These are phyloP conservation scores for Psittacus erithacus DNA, from an alignment of 2,113 vertebrate genomes.

Conservation along the genomic window DNA sequence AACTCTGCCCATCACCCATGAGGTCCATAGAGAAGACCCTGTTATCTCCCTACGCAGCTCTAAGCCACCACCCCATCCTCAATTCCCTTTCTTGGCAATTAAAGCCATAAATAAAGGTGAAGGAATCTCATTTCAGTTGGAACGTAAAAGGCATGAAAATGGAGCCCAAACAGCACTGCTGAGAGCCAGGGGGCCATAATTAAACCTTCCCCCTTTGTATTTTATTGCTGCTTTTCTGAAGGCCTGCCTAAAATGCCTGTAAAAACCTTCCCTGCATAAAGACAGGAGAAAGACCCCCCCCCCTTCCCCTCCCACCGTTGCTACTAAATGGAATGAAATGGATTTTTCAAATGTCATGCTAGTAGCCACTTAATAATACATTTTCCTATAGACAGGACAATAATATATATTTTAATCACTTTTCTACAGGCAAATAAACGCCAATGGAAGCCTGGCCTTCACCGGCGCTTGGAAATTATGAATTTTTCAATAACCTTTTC, in stretches of 20 bases:
- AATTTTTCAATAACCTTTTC: conserved; percentile 92
- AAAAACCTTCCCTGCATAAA: conserved; percentile 62
- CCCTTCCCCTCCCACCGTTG: not conserved
- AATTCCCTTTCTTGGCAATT: not conserved
- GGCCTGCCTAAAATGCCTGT: conserved; percentile 61
- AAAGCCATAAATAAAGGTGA: conserved; percentile 48
- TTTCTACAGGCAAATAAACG: conserved; percentile 82
- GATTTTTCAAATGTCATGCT: conserved; percentile 82
- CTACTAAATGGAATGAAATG: conserved; percentile 78
- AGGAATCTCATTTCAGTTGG: conserved; percentile 20
- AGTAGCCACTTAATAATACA: conserved; percentile 85
- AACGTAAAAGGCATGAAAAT: conserved; percentile 12
- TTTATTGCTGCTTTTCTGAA: conserved; percentile 53
- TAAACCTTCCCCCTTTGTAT: conserved; percentile 49
- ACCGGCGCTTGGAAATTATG: conserved; percentile 84
- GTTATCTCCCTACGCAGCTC: not conserved
- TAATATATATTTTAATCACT: conserved; percentile 86
- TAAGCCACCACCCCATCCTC: not conserved
- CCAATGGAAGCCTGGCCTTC: conserved; percentile 83
- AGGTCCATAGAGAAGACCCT: rapidly evolving
- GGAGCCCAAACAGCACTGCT: not conserved
- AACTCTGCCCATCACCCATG: rapidly evolving
- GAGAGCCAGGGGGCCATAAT: conserved; percentile 69
- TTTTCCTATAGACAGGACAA: conserved; percentile 83
- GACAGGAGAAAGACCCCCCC: not conserved